Evolutionary conservation across 2,888 invertebrate genomes (phyloP), one percentile per base, ranked within the genome.

Genomic region (Perizoma affinitatum): DNA sequence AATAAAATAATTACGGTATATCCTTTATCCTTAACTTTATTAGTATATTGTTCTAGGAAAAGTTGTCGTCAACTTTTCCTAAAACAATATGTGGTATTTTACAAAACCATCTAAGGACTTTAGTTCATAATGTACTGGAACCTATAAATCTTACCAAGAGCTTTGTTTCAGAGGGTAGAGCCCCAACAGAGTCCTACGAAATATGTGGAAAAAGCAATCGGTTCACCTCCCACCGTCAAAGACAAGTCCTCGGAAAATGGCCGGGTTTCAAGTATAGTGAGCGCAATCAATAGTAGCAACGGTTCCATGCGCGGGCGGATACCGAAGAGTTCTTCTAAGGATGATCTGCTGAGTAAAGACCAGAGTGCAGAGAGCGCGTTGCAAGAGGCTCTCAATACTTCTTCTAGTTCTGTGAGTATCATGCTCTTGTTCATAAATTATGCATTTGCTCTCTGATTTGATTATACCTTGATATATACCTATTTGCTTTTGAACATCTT

Each of bases 101-200:
- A n/a, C n/a, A n/a, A n/a, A n/a, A n/a, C n/a, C n/a, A n/a, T n/a
- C n/a, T n/a, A n/a, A n/a, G n/a, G n/a, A 22, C 1, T 22, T 22
- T 2, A 3, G 22, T 22, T 22, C 3, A 22, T 22, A 1, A 22
- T 22, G 1, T 22, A 22, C 22, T 38, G 38, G 5, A 38, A 38
- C 38, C 38, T 38, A 38, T 6, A 38, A 38, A 38, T 76, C 42
- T 10, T 41, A 9, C 38, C 47, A 40, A 2, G 2, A 36, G 11
- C 43, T 53, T 45, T 34, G 54, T 83, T 82, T 5, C 80, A 92
- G 92, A 86, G 90, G 72, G 86, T 90, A 60, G 93, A 93, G 67
- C 87, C 91, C 46, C 93, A 92, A 58, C 88, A 86, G 57, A 91
- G 87, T 79, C 88, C 91, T 48, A 81, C 82, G 7, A 91, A 90